phyloP scores from a whole-genome alignment of 2,888 invertebrate species.

The Furcula furcula region DNA sequence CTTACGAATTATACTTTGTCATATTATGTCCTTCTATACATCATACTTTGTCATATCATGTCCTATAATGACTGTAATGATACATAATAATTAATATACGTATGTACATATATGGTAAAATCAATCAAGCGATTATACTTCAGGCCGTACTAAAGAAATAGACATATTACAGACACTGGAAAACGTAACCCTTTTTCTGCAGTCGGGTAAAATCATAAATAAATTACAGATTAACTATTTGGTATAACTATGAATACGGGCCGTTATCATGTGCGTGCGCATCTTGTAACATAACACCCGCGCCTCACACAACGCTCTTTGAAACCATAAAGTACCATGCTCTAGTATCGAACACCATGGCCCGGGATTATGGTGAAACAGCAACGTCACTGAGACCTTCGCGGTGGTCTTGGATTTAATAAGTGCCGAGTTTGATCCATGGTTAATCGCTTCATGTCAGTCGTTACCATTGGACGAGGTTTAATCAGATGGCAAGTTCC shows the following conservation, averaged over 20 bases:
- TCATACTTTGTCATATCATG: no score
- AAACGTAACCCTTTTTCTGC: no score
- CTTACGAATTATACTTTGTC: no score
- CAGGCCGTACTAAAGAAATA: no score
- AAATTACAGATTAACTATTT: background rate
- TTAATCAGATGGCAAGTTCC: no score
- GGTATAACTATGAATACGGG: constrained; percentile 27
- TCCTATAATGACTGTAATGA: no score
- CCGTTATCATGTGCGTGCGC: constrained; percentile 20
- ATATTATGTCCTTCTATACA: no score
- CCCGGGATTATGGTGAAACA: constrained; percentile 18
- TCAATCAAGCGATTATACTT: no score
- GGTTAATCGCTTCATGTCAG: background rate
- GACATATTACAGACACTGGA: no score
- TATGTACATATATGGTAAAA: no score
- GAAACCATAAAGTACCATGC: constrained; percentile 16
- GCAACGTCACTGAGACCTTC: constrained; percentile 9
- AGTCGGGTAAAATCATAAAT: background rate
- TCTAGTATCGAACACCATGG: constrained; percentile 4
- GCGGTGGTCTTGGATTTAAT: background rate
- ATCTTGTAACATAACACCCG: constrained; percentile 34
- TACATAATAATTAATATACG: no score
- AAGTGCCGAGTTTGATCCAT: background rate
- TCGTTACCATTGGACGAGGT: no score
- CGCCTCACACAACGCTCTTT: constrained; percentile 26